Conservation (phyloP, 2,113 vertebrate genomes). For the Odocoileus virginianus region DNA sequence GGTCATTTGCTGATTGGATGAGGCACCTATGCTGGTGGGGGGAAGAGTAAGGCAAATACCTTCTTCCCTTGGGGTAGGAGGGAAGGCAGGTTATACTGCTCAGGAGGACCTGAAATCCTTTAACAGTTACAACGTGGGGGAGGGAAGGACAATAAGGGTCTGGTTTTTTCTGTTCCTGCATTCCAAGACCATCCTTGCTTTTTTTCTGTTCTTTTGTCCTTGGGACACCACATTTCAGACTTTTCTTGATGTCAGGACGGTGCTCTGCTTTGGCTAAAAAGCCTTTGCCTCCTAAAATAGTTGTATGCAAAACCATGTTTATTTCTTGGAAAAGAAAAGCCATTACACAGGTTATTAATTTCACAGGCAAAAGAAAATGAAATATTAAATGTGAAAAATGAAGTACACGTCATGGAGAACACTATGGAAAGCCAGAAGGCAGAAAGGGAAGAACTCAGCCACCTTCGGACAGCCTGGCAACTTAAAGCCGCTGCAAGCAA, state of each 20-base stretch:
- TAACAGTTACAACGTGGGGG: background rate
- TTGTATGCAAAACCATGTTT: background rate
- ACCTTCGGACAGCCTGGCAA: slow-evolving; percentile 82
- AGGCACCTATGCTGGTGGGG: background rate
- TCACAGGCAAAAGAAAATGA: slow-evolving; percentile 80
- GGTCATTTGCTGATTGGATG: background rate
- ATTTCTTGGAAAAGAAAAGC: background rate
- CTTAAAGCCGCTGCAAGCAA: slow-evolving; percentile 79
- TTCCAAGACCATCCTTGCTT: background rate
- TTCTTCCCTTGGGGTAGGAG: background rate
- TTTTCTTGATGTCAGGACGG: background rate
- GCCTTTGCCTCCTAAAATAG: background rate
- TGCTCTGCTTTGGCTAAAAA: background rate
- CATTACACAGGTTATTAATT: slow-evolving; percentile 62
- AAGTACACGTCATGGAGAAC: slow-evolving; percentile 74
- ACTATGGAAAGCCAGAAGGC: slow-evolving; percentile 77
- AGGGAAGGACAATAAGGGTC: background rate
- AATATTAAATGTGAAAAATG: slow-evolving; percentile 79
- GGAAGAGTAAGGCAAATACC: background rate
- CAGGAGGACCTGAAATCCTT: background rate
- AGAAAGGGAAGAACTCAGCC: slow-evolving; percentile 80
- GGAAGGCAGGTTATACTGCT: background rate
- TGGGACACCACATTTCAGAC: background rate
- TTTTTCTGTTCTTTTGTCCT: background rate
- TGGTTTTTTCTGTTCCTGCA: background rate